Conservation (phyloP, 2,797 vertebrate genomes). For the Phoebastria nigripes region DNA sequence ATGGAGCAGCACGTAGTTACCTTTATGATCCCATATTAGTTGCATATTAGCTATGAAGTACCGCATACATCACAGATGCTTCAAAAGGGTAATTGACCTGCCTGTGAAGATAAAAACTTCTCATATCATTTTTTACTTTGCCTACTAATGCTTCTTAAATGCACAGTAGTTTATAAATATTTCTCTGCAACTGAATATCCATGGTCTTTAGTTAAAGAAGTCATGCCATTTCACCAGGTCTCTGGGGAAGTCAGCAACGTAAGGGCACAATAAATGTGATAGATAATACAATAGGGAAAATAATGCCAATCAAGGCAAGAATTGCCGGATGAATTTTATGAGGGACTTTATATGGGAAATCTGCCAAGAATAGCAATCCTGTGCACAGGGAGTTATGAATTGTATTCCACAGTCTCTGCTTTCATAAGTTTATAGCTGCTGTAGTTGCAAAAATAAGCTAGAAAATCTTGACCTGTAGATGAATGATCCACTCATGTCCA, state of each 20-base stretch:
- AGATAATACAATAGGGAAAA: background rate
- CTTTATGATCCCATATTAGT: background rate
- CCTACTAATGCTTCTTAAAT: background rate
- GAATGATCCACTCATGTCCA: background rate
- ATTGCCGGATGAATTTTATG: background rate
- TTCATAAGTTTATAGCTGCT: background rate
- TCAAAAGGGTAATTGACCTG: background rate
- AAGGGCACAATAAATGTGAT: background rate
- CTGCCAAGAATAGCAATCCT: background rate
- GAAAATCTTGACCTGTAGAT: background rate
- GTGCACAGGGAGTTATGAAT: background rate
- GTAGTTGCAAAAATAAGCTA: background rate
- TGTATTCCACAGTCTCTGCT: background rate
- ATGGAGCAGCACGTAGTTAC: background rate
- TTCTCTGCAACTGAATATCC: background rate
- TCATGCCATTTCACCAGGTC: background rate
- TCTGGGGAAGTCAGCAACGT: background rate
- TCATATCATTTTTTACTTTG: background rate
- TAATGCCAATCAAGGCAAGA: background rate
- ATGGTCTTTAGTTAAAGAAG: background rate
- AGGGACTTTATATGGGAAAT: background rate
- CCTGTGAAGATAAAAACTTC: background rate
- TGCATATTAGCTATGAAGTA: constrained; percentile 4
- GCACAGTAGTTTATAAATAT: background rate
- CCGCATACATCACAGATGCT: background rate